Evolutionary conservation across 2,888 invertebrate species (phyloP), one percentile per base, ranked within the genome.

Genomic region (Heterodera filipjevi): DNA sequence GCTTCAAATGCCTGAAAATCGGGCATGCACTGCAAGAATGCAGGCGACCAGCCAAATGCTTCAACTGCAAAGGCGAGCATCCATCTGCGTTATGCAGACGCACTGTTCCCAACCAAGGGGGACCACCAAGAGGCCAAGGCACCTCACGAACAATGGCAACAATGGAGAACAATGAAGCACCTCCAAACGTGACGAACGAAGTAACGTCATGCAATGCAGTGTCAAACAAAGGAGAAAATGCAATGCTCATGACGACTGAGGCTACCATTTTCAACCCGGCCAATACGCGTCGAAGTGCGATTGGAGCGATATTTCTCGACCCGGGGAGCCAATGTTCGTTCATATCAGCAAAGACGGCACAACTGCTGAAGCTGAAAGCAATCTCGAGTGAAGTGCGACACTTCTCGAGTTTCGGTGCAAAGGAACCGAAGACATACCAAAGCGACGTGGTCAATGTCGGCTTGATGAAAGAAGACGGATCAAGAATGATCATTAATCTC

Each of bases 231-330:
- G 22, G n/a, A n/a, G 70, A 39, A 6, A 70, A n/a, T 35, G 70
- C 70, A 22, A 16, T 70, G 5, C 70, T 70, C 22, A 70, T 70
- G 70, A 70, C 70, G 22, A 39, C 39, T n/a, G 70, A 70, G 6
- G 70, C 39, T 5, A 70, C 39, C 2, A n/a, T 70, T n/a, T 70
- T 39, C 22, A 70, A 70, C 6, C 70, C 70, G 22, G 39, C 22
- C 19, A 16, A 70, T 22, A 35, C 16, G 22, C 35, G n/a, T 22
- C 35, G 39, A 16, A 70, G 39, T 22, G 39, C 39, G 6, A 35
- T 39, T 3, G 70, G 35, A 22, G 35, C 39, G 3, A 39, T 70
- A 3, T 70, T 70, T n/a, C n/a, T 70, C 1, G 70, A 70, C 6
- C 70, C 70, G 16, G 70, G 70, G 6, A 70, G 70, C n/a, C 70